These are phyloP conservation scores for Synanthedon myopaeformis DNA, from an alignment of 2,888 invertebrate species.

Conservation along the genomic window DNA sequence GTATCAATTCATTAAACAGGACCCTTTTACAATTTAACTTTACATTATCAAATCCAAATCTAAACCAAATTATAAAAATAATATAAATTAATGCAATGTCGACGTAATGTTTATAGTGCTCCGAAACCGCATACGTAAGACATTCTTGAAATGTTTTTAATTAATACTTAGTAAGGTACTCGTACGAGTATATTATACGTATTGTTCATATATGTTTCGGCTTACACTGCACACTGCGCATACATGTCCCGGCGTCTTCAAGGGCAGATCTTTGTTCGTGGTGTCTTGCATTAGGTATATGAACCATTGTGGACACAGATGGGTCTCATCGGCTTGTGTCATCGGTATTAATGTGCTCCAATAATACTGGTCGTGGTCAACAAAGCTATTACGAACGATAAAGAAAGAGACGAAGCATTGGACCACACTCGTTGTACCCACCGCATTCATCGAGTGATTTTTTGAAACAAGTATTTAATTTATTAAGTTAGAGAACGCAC, in stretches of 20 bases:
- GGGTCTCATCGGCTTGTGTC: conserved; percentile 64
- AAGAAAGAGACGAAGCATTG: conserved; percentile 43
- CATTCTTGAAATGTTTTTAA: not conserved
- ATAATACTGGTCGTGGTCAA: conserved; percentile 56
- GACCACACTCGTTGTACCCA: conserved; percentile 50
- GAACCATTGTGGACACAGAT: conserved; percentile 61
- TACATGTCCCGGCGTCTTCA: conserved; percentile 35
- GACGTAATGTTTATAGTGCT: too few species aligned
- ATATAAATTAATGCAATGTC: too few species aligned
- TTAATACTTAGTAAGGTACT: too few species aligned
- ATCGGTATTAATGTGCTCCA: conserved; percentile 64
- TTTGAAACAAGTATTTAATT: not conserved
- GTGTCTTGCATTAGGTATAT: conserved; percentile 41
- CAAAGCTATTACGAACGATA: conserved; percentile 54
- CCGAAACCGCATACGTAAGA: not conserved
- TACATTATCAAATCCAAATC: too few species aligned
- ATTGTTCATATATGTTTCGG: too few species aligned
- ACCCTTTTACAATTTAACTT: not conserved
- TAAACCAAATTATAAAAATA: not conserved
- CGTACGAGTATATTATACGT: too few species aligned
- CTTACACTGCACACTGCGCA: not conserved
- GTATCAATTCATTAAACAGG: not conserved
- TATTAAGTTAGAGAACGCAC: not conserved
- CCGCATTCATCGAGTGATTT: too few species aligned
- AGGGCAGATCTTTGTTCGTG: conserved; percentile 56